Percentiles rank a stretch among this genome's conserved stretches.
Evolutionary conservation across 1,140 invertebrate species (phyloP).

Genomic region (Charaxes varanes): DNA sequence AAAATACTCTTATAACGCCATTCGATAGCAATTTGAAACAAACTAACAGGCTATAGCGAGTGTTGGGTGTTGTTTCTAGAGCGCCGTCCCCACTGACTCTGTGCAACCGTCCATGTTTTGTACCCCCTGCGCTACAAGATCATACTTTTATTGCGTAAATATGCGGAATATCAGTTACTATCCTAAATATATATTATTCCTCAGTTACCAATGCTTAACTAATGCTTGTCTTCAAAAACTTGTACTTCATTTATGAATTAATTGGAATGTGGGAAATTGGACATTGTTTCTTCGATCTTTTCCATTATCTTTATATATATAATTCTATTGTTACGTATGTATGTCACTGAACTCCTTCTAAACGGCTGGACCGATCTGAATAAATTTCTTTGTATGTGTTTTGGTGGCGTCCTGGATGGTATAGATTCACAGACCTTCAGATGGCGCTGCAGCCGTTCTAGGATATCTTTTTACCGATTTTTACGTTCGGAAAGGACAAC

Average conservation of each 20-base stretch:
- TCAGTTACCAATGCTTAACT: constrained; percentile 12
- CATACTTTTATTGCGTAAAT: constrained; percentile 71
- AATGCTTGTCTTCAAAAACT: constrained; percentile 6
- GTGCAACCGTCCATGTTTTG: constrained; percentile 65
- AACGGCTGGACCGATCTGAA: no score
- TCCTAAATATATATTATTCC: constrained; percentile 9
- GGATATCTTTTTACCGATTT: no score
- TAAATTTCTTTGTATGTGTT: no score
- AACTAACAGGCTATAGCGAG: constrained; percentile 26
- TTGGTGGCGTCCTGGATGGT: no score
- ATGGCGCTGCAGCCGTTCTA: no score
- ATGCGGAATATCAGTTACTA: constrained; percentile 38
- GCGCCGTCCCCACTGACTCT: constrained; percentile 41
- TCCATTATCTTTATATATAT: no score
- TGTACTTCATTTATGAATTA: not conserved
- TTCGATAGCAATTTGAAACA: not conserved
- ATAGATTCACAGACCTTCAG: no score
- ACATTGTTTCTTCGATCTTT: no score
- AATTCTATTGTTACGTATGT: no score
- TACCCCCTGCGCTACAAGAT: constrained; percentile 52
- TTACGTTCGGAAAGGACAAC: no score
- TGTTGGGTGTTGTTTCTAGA: constrained; percentile 51
- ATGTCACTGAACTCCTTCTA: no score
- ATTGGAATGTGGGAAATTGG: constrained; percentile 1
- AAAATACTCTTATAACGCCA: no score